A percentile compares a stretch with the other conserved stretches of the same genome.
Evolutionary conservation across 2,113 vertebrate genomes (phyloP).

Genomic region (Thamnophis sirtalis): DNA sequence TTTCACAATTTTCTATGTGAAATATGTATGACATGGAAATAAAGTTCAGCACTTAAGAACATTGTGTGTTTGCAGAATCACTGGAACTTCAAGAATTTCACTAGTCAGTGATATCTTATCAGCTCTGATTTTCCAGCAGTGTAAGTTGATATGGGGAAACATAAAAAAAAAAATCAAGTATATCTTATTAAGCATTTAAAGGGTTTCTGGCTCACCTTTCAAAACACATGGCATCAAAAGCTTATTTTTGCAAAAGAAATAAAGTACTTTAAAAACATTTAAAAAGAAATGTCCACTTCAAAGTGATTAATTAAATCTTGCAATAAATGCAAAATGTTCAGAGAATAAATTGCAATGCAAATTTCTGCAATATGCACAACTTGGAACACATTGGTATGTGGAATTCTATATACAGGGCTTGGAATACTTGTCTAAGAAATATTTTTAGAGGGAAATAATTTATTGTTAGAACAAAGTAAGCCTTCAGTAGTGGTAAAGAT

Average conservation of each 20-base stretch:
- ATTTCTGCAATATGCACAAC: neutral
- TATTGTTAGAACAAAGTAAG: neutral
- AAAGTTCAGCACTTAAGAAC: slow-evolving; percentile 23
- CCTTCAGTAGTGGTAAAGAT: neutral
- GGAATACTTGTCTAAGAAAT: neutral
- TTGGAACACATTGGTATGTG: no score
- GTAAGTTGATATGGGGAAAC: slow-evolving; percentile 24
- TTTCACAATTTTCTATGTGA: slow-evolving; percentile 39
- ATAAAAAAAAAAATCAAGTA: neutral
- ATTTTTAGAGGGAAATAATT: neutral
- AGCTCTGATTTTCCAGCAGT: slow-evolving; percentile 41
- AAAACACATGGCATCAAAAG: neutral
- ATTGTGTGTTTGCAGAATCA: slow-evolving; percentile 18
- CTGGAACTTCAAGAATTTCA: slow-evolving; percentile 28
- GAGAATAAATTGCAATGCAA: neutral
- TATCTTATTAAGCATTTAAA: neutral
- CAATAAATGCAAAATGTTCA: neutral
- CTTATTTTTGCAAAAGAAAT: neutral
- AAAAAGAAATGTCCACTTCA: neutral
- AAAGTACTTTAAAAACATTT: neutral
- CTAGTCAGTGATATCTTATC: slow-evolving; percentile 36
- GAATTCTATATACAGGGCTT: neutral
- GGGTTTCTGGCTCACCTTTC: neutral
- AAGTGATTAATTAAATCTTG: neutral
- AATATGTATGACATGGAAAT: slow-evolving; percentile 2